Conservation (phyloP, 2,797 vertebrate genomes). For the Aplochiton taeniatus region DNA sequence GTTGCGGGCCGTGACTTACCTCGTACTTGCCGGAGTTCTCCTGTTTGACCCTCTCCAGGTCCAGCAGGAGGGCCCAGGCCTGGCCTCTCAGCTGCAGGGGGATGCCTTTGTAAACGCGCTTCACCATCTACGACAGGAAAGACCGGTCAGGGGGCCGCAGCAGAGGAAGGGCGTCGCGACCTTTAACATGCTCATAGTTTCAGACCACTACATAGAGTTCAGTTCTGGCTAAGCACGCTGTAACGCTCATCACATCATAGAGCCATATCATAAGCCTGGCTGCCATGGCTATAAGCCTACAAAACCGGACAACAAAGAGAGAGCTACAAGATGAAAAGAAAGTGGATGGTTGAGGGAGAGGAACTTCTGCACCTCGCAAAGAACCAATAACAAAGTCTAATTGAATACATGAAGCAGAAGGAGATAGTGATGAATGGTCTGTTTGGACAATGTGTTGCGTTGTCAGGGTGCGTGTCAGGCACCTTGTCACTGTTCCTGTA, state of each 20-base stretch:
- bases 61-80: conserved; percentile 83
- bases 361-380: conserved; percentile 38
- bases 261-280: too few species aligned
- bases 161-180: background rate
- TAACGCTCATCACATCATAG: background rate
- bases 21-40: conserved; percentile 85
- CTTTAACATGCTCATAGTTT: background rate
- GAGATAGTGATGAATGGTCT: background rate
- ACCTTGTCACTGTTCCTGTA: conserved; percentile 79
- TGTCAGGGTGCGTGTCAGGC: conserved; percentile 4
- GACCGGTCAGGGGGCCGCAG: conserved; percentile 4
- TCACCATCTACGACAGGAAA: conserved; percentile 74
- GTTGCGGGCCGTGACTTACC: conserved; percentile 56
- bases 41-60: conserved; percentile 81
- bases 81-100: conserved; percentile 85
- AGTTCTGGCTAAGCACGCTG: too few species aligned
- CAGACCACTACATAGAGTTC: too few species aligned
- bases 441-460: too few species aligned
- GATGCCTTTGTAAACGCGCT: conserved; percentile 85
- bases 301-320: conserved; percentile 1
- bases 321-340: conserved; percentile 43
- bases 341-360: conserved; percentile 34
- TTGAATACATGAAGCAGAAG: background rate
- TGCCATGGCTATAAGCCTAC: too few species aligned
- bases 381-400: background rate